Evolutionary conservation across 2,888 invertebrate species (phyloP).

Genomic region (Euspilapteryx auroguttella): DNA sequence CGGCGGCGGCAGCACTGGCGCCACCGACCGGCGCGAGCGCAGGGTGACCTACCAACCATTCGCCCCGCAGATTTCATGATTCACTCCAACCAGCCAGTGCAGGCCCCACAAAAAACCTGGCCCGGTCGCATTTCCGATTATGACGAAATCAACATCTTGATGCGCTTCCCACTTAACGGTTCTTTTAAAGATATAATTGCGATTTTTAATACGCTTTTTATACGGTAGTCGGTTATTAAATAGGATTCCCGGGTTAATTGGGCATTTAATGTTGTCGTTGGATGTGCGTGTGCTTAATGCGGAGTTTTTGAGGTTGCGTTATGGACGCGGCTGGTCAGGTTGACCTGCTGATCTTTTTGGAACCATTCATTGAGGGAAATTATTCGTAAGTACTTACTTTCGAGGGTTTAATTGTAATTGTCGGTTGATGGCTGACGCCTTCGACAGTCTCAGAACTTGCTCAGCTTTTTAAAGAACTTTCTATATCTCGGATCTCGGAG

Average conservation of each 20-base stretch:
- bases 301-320: slow-evolving; percentile 15
- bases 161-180: slow-evolving; percentile 44
- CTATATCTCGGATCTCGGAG: too few species aligned
- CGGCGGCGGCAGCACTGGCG: slow-evolving; percentile 43
- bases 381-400: neutral
- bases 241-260: slow-evolving; percentile 43
- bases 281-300: slow-evolving; percentile 20
- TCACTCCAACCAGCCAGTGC: neutral
- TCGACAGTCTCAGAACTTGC: too few species aligned
- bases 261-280: slow-evolving; percentile 29
- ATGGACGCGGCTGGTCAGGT: neutral
- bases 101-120: slow-evolving; percentile 21
- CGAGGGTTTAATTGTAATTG: slow-evolving; percentile 2
- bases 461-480: too few species aligned
- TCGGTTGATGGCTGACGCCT: too few species aligned
- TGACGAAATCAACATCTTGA: slow-evolving; percentile 33
- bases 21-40: slow-evolving; percentile 12
- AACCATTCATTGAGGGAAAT: neutral
- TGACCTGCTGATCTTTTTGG: slow-evolving; percentile 1
- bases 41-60: slow-evolving; percentile 1
- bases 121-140: slow-evolving; percentile 27
- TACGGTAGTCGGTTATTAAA: slow-evolving; percentile 48
- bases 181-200: slow-evolving; percentile 17
- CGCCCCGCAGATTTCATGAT: too few species aligned
- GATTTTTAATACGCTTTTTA: slow-evolving; percentile 37